Conservation (phyloP, 2,113 vertebrate genomes). For the Thunnus maccoyii region DNA sequence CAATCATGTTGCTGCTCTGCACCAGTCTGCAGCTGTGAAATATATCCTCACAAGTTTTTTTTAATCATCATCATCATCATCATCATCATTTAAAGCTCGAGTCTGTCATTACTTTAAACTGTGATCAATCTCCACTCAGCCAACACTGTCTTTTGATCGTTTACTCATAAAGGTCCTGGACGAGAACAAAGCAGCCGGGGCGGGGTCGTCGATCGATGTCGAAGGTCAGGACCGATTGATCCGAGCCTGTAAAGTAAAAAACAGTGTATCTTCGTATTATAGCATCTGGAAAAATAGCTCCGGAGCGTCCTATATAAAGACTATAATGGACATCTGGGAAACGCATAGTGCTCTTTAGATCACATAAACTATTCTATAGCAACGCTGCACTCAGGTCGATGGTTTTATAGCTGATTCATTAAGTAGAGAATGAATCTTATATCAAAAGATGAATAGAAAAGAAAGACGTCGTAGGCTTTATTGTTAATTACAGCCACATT, state of each 20-base stretch:
- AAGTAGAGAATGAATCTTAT: background rate
- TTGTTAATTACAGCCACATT: background rate
- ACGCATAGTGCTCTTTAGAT: background rate
- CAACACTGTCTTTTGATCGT: conserved; percentile 19
- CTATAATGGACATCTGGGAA: background rate
- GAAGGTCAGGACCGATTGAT: conserved; percentile 32
- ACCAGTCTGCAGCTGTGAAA: background rate
- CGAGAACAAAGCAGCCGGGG: conserved; percentile 3
- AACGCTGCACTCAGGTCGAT: background rate
- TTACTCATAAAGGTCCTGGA: conserved; percentile 31
- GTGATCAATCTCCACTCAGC: conserved; percentile 14
- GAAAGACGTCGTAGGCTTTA: background rate
- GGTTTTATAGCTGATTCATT: background rate
- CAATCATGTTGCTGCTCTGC: background rate
- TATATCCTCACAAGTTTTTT: background rate
- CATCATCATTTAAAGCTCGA: background rate
- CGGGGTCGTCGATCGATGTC: conserved; percentile 10
- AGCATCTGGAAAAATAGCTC: background rate
- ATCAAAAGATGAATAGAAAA: background rate
- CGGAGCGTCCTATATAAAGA: background rate
- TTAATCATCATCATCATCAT: no score
- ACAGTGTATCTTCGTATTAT: background rate
- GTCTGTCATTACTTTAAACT: background rate
- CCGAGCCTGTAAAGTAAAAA: background rate
- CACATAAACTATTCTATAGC: conserved; percentile 28